Evolutionary conservation across 2,797 vertebrate species (phyloP).

Genomic region (Sparidentex hasta): DNA sequence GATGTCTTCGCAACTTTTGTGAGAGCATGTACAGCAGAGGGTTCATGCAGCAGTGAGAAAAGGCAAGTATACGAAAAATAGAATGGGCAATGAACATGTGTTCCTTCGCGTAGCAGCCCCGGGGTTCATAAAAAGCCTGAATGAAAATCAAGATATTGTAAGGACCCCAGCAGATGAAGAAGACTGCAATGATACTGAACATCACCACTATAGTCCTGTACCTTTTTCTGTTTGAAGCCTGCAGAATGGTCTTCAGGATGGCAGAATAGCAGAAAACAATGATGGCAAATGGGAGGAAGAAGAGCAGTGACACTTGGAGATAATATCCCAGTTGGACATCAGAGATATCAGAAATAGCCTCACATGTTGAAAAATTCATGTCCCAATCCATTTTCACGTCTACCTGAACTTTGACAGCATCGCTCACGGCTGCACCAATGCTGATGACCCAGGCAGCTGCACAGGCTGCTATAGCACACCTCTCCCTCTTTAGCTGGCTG

Average conservation of each 20-base stretch:
- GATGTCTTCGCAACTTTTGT: slow-evolving; percentile 63
- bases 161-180: slow-evolving; percentile 84
- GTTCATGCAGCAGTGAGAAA: slow-evolving; percentile 85
- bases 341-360: rapidly evolving
- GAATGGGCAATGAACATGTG: not conserved
- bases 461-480: slow-evolving; percentile 53
- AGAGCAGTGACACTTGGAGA: slow-evolving; percentile 76
- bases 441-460: slow-evolving; percentile 77
- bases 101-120: not conserved
- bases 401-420: slow-evolving; percentile 40
- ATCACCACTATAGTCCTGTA: slow-evolving; percentile 71
- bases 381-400: rapidly evolving
- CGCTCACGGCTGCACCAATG: slow-evolving; percentile 56
- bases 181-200: slow-evolving; percentile 73
- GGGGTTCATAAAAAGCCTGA: rapidly evolving
- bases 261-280: slow-evolving; percentile 79
- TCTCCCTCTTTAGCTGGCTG: slow-evolving; percentile 34
- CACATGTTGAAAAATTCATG: slow-evolving; percentile 16
- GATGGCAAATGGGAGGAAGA: slow-evolving; percentile 76
- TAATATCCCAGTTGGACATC: slow-evolving; percentile 38
- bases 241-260: slow-evolving; percentile 75
- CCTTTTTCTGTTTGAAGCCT: slow-evolving; percentile 54
- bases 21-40: slow-evolving; percentile 79
- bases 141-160: slow-evolving; percentile 72
- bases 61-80: slow-evolving; percentile 74